These are phyloP conservation scores for Leucoraja erinaceus DNA, from an alignment of 2,113 vertebrate genomes.

Conservation along the genomic window DNA sequence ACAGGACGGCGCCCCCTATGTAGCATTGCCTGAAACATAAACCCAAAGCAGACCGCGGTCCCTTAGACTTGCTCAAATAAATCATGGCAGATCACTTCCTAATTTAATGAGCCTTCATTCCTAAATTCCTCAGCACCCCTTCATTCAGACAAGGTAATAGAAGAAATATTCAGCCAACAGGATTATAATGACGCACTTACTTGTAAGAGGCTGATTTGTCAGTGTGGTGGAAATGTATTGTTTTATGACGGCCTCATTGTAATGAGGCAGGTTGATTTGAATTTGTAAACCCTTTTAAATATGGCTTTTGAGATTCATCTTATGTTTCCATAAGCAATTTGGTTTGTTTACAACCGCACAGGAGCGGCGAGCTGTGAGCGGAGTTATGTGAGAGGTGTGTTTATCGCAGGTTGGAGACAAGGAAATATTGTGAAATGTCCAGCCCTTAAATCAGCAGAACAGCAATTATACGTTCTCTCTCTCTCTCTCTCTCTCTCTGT, in stretches of 20 bases:
- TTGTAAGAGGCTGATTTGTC: background rate
- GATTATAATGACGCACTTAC: background rate
- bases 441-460: too few species aligned
- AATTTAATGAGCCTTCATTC: too few species aligned
- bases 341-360: background rate
- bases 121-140: background rate
- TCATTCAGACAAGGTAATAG: background rate
- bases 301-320: slow-evolving; percentile 12
- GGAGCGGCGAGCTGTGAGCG: background rate
- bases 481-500: too few species aligned
- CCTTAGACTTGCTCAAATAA: background rate
- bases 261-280: background rate
- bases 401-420: background rate
- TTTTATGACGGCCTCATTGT: background rate
- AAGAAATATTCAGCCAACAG: background rate
- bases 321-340: background rate
- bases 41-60: too few species aligned
- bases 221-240: background rate
- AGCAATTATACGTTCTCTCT: background rate
- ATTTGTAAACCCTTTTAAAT: background rate
- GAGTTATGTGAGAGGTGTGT: background rate
- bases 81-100: too few species aligned
- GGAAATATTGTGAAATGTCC: background rate
- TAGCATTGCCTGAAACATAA: background rate
- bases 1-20: too few species aligned